These are phyloP conservation scores for Scaptomyza caliginosa DNA, from an alignment of 2,888 invertebrate species.

Conservation along the genomic window DNA sequence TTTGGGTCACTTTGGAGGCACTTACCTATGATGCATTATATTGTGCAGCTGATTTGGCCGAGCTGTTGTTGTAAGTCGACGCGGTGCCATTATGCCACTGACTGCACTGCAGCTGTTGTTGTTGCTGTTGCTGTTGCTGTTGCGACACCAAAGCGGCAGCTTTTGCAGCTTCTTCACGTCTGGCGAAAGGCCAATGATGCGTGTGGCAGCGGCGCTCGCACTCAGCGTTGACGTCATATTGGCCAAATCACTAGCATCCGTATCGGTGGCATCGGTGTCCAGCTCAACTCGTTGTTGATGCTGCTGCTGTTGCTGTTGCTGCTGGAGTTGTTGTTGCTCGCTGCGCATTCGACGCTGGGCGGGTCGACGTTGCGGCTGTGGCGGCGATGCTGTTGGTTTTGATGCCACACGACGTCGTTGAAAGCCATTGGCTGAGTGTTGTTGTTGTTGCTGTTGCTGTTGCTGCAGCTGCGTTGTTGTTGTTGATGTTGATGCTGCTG, in stretches of 20 bases:
- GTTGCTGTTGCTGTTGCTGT: constrained; percentile 23
- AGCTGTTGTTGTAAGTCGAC: constrained; percentile 26
- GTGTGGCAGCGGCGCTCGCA: constrained; percentile 66
- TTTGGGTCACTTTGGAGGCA: constrained; percentile 2
- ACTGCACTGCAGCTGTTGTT: constrained; percentile 14
- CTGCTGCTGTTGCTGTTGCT: constrained; percentile 7
- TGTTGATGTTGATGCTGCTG: constrained; percentile 27
- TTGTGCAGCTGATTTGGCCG: constrained; percentile 23
- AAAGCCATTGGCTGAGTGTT: constrained; percentile 33
- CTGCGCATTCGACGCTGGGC: constrained; percentile 41
- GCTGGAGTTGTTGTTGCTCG: constrained; percentile 33
- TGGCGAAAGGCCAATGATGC: constrained; percentile 66
- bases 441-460: constrained; percentile 19
- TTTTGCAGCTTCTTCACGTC: constrained; percentile 67
- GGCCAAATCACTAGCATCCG: constrained; percentile 68
- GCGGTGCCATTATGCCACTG: constrained; percentile 19
- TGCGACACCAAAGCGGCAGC: constrained; percentile 62
- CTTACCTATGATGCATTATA: constrained; percentile 43
- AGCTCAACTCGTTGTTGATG: constrained; percentile 21
- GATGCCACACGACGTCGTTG: constrained; percentile 41
- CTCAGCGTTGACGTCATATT: constrained; percentile 67
- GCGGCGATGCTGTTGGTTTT: constrained; percentile 21
- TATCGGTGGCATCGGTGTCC: constrained; percentile 51
- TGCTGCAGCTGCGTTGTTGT: constrained; percentile 17
- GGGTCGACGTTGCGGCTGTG: constrained; percentile 39